Conservation (phyloP, 2,113 vertebrate genomes). For the Alectura lathami region DNA sequence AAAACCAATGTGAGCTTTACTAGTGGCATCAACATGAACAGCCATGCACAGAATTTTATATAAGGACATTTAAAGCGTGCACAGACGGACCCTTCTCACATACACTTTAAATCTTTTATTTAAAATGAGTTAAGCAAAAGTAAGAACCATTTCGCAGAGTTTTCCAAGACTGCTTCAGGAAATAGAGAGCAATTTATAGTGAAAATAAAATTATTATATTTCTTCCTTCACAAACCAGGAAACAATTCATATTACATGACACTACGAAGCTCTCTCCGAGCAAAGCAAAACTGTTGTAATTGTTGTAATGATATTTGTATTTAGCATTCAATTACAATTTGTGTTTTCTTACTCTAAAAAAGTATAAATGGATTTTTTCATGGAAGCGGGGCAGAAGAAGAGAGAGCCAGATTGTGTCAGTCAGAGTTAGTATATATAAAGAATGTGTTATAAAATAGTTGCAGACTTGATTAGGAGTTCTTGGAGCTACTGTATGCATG, state of each 20-base stretch:
- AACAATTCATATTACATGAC: neutral
- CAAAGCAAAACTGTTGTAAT: neutral
- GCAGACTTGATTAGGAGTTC: neutral
- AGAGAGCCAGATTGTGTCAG: neutral
- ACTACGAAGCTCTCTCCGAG: neutral
- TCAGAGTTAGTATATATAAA: neutral
- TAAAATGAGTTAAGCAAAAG: constrained; percentile 14
- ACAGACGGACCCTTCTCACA: neutral
- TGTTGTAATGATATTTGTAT: neutral
- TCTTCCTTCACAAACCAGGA: neutral
- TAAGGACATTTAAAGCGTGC: neutral
- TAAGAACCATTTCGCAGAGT: neutral
- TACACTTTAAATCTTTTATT: neutral
- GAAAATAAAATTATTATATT: neutral
- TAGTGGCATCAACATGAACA: neutral
- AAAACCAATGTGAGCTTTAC: constrained; percentile 20
- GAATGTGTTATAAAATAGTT: neutral
- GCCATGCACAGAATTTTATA: neutral
- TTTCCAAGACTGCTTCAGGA: neutral
- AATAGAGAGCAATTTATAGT: neutral
- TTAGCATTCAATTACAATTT: constrained; percentile 20
- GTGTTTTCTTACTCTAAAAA: neutral
- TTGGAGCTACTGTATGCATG: neutral
- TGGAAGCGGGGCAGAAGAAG: neutral
- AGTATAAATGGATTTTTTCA: neutral